Evolutionary conservation across 2,113 vertebrate species (phyloP).

Genomic region (Syngnathus floridae): DNA sequence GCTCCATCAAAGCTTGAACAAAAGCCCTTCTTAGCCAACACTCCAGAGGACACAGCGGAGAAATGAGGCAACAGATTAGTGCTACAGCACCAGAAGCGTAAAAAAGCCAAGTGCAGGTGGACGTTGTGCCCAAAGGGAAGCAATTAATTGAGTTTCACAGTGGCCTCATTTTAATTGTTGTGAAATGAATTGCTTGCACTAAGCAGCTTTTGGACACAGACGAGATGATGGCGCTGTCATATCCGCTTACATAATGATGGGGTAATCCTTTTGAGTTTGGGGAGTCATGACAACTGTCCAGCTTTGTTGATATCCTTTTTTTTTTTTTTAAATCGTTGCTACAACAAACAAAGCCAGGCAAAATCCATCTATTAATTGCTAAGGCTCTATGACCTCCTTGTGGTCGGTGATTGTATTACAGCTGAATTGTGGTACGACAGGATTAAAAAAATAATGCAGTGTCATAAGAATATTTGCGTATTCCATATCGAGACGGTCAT

Average conservation of each 20-base stretch:
- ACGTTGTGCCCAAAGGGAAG: constrained; percentile 5
- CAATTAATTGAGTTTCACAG: constrained; percentile 16
- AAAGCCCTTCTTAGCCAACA: constrained; percentile 6
- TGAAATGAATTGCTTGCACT: constrained; percentile 15
- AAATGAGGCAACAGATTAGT: constrained; percentile 21
- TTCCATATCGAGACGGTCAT: not conserved
- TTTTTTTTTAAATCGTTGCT: not conserved
- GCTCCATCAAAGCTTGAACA: constrained; percentile 11
- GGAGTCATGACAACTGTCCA: constrained; percentile 39
- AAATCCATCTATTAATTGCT: not conserved
- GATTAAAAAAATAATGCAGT: not conserved
- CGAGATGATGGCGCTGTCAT: constrained; percentile 16
- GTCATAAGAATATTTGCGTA: not conserved
- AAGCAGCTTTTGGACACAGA: constrained; percentile 8
- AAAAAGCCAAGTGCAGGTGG: constrained; percentile 17
- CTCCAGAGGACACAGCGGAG: constrained; percentile 4
- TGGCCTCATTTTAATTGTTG: constrained; percentile 13
- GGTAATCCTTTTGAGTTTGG: constrained; percentile 44
- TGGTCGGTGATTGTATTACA: not conserved
- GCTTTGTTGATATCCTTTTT: constrained; percentile 13
- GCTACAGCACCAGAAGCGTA: not conserved
- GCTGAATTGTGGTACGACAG: not conserved
- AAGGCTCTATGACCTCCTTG: not conserved
- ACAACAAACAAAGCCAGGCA: not conserved
- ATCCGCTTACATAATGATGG: constrained; percentile 46